Conservation (phyloP, 1,140 invertebrate species). For the Hycleus cichorii region DNA sequence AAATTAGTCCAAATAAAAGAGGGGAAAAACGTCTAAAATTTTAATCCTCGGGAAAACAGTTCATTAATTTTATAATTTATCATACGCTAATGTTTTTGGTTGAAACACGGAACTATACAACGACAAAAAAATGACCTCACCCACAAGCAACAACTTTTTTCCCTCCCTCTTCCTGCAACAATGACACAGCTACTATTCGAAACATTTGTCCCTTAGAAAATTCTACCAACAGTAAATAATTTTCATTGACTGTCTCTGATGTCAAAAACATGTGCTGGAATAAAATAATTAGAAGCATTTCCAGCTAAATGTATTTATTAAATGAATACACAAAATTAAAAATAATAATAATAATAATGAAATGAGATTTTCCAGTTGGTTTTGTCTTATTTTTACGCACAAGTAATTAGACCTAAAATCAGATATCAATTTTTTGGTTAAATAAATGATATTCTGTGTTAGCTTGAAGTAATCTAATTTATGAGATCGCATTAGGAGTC, state of each 20-base stretch:
- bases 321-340: neutral
- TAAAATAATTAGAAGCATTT: neutral
- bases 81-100: constrained; percentile 13
- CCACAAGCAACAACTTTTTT: neutral
- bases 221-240: constrained; percentile 3
- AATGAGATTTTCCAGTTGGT: too few relatives aligned
- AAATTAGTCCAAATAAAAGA: too few relatives aligned
- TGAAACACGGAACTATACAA: constrained; percentile 6
- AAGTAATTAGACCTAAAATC: too few relatives aligned
- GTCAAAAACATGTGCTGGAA: neutral
- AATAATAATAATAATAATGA: neutral
- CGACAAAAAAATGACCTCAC: neutral
- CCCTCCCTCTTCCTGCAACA: neutral
- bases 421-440: neutral
- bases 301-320: neutral
- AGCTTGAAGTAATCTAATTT: constrained; percentile 1
- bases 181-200: constrained; percentile 8
- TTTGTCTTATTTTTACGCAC: too few relatives aligned
- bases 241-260: constrained; percentile 1
- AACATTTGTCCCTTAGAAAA: neutral
- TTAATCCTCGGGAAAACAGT: constrained; percentile 3
- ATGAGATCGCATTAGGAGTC: constrained; percentile 1
- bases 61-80: constrained; percentile 16
- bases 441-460: neutral
- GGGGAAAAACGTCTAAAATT: neutral